Evolutionary conservation across 2,888 invertebrate genomes (phyloP).

Genomic region (Miltochrista miniata): DNA sequence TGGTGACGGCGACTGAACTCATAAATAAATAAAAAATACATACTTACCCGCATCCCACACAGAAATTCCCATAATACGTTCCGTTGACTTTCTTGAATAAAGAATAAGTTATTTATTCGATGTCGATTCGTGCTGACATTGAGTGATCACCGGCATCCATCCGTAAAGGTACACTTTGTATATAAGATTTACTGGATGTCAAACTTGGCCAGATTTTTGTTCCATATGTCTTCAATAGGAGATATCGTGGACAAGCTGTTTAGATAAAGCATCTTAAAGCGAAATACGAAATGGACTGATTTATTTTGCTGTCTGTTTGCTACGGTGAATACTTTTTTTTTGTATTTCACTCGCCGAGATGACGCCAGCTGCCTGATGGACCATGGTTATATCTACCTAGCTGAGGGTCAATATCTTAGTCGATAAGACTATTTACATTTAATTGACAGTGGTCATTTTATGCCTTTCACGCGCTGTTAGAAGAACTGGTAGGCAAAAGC

Average conservation of each 20-base stretch:
- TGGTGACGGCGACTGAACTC: not conserved
- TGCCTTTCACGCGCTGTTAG: too few species aligned
- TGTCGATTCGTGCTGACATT: conserved; percentile 32
- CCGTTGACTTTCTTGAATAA: conserved; percentile 43
- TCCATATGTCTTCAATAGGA: conserved; percentile 18
- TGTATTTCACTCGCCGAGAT: too few species aligned
- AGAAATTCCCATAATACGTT: conserved; percentile 34
- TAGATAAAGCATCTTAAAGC: conserved; percentile 1
- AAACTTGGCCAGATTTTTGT: conserved; percentile 28
- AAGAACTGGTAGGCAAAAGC: too few species aligned
- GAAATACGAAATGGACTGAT: not conserved
- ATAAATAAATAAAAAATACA: not conserved
- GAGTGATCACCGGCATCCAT: conserved; percentile 39
- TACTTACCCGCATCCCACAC: not conserved
- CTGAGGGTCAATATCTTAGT: too few species aligned
- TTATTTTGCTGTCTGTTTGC: not conserved
- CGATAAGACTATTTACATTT: too few species aligned
- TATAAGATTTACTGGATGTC: conserved; percentile 33
- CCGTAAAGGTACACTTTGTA: conserved; percentile 28
- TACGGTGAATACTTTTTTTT: too few species aligned
- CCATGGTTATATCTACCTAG: too few species aligned
- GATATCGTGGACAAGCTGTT: conserved; percentile 11
- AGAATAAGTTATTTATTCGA: conserved; percentile 43
- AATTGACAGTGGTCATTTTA: too few species aligned
- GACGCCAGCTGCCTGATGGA: too few species aligned